These are phyloP conservation scores for Geothlypis trichas DNA, from an alignment of 2,113 vertebrate species.

Conservation along the genomic window DNA sequence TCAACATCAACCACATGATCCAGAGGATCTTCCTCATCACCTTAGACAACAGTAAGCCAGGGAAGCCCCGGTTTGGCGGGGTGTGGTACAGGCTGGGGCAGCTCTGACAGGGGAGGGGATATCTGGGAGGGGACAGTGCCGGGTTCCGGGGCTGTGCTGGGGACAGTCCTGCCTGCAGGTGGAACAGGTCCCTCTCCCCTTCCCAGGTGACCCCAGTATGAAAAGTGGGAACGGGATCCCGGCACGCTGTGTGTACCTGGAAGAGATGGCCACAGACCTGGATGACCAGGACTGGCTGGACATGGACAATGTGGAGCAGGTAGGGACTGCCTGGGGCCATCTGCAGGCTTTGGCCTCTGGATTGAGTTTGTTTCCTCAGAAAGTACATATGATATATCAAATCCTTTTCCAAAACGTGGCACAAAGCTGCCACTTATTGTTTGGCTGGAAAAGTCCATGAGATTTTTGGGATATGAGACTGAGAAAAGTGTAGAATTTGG, in stretches of 20 bases:
- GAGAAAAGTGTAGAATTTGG: no score
- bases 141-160: background rate
- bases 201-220: slow-evolving; percentile 89
- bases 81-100: background rate
- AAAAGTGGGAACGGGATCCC: slow-evolving; percentile 94
- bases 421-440: rapidly evolving
- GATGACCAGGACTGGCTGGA: slow-evolving; percentile 98
- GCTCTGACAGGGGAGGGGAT: background rate
- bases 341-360: rapidly evolving
- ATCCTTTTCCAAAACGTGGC: rapidly evolving
- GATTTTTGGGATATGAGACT: background rate
- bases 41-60: slow-evolving; percentile 93
- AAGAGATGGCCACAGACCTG: slow-evolving; percentile 91
- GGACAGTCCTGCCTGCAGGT: background rate
- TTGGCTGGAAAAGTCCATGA: rapidly evolving
- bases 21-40: slow-evolving; percentile 98
- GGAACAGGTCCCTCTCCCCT: background rate
- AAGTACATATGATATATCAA: rapidly evolving
- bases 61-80: rapidly evolving
- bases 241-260: slow-evolving; percentile 91
- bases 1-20: slow-evolving; percentile 99
- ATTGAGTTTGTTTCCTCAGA: rapidly evolving
- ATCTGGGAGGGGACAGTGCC: background rate
- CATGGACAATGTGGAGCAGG: slow-evolving; percentile 97
- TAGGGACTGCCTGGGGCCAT: background rate